These are phyloP conservation scores for Parauchenoglanis ngamensis DNA, from an alignment of 2,797 vertebrate genomes.

Conservation along the genomic window DNA sequence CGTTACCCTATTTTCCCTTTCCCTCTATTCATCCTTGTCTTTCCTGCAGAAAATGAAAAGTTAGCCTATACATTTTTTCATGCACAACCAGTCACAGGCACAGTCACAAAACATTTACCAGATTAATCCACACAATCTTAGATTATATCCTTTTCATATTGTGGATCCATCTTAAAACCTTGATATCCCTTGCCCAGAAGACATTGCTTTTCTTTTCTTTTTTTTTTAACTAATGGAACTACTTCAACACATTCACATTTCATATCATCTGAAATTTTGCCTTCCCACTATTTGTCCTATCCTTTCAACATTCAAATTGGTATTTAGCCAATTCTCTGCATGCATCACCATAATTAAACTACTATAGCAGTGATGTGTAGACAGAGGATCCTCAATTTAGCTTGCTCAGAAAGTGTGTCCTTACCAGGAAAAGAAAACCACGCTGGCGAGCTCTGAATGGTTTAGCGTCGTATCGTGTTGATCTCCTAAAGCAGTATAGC, in stretches of 20 bases:
- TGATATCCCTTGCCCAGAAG: too few species aligned
- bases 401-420: too few species aligned
- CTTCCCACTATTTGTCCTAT: background rate
- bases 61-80: background rate
- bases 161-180: background rate
- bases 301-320: background rate
- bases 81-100: background rate
- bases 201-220: background rate
- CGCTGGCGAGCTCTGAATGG: background rate
- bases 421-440: background rate
- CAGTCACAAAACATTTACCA: background rate
- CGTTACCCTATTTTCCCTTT: background rate
- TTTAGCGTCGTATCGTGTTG: too few species aligned
- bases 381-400: background rate
- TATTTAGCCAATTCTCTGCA: background rate
- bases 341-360: constrained; percentile 14
- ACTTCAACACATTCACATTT: background rate
- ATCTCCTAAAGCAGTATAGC: too few species aligned
- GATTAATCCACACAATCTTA: background rate
- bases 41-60: background rate
- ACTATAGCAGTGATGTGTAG: background rate
- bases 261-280: background rate
- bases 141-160: background rate
- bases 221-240: background rate
- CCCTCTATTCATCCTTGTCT: background rate